phyloP scores from a whole-genome alignment of 2,797 vertebrate genomes.

The Danio albolineatus region DNA sequence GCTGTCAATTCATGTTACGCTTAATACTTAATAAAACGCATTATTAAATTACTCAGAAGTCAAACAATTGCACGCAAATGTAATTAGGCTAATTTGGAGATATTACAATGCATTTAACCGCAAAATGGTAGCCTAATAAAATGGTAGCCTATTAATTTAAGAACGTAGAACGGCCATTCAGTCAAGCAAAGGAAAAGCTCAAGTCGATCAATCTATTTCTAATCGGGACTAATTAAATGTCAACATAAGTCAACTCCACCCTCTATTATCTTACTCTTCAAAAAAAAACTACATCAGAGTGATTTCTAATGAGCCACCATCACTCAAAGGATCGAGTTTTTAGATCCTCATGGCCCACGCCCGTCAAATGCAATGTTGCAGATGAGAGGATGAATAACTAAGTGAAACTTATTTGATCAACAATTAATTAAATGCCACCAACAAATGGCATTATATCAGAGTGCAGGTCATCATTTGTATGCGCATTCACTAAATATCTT shows the following conservation, averaged over 20 bases:
- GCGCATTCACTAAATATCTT: not conserved
- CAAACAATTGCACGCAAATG: not conserved
- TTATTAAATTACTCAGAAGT: not conserved
- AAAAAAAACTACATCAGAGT: constrained; percentile 37
- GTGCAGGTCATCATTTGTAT: not conserved
- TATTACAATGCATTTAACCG: not conserved
- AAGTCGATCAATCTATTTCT: constrained; percentile 46
- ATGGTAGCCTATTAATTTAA: too few species aligned
- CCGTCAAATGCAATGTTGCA: constrained; percentile 30
- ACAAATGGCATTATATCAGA: not conserved
- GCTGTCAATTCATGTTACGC: not conserved
- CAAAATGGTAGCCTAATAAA: not conserved
- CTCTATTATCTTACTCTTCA: constrained; percentile 22
- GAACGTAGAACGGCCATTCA: constrained; percentile 8
- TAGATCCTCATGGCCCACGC: constrained; percentile 38
- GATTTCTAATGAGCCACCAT: constrained; percentile 64
- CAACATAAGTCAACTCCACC: constrained; percentile 53
- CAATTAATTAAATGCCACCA: not conserved
- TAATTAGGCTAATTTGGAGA: too few species aligned
- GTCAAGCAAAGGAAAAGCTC: constrained; percentile 8
- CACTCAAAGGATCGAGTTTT: constrained; percentile 65
- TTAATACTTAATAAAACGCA: not conserved
- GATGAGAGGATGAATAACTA: constrained; percentile 22
- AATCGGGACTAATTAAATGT: constrained; percentile 30
- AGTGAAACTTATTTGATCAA: constrained; percentile 47